Conservation (phyloP, 2,113 vertebrate species). For the Suncus etruscus region DNA sequence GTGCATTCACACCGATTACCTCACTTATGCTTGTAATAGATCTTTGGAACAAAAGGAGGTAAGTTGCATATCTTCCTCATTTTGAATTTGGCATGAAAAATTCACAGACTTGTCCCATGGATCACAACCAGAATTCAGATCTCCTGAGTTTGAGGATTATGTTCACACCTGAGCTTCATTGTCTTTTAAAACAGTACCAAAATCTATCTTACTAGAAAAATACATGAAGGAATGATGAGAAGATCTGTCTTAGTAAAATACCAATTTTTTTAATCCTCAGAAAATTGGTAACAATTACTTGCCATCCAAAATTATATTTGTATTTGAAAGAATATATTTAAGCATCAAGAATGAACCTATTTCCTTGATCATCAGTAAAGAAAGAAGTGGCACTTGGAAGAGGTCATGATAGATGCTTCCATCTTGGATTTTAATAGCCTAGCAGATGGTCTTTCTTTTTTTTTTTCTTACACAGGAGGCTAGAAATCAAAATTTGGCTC, state of each 20-base stretch:
- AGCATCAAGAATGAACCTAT: constrained; percentile 35
- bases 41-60: constrained; percentile 39
- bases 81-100: background rate
- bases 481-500: constrained; percentile 82
- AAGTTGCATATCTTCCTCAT: background rate
- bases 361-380: constrained; percentile 57
- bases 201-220: background rate
- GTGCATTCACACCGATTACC: constrained; percentile 46
- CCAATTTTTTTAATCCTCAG: background rate
- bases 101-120: background rate
- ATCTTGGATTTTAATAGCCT: constrained; percentile 42
- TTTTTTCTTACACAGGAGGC: constrained; percentile 46
- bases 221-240: background rate
- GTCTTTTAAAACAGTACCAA: background rate
- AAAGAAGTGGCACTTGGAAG: constrained; percentile 63
- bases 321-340: constrained; percentile 7
- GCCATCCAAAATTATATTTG: constrained; percentile 38
- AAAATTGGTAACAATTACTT: background rate
- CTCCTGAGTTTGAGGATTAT: background rate
- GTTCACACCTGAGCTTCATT: background rate
- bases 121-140: constrained; percentile 56
- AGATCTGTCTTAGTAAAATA: background rate
- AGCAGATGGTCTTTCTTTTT: constrained; percentile 29
- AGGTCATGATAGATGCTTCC: constrained; percentile 10
- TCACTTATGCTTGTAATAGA: constrained; percentile 60